Percentiles rank a stretch among this genome's conserved stretches.
phyloP scores from a whole-genome alignment of 2,888 invertebrate species.

The Junonia oenone region DNA sequence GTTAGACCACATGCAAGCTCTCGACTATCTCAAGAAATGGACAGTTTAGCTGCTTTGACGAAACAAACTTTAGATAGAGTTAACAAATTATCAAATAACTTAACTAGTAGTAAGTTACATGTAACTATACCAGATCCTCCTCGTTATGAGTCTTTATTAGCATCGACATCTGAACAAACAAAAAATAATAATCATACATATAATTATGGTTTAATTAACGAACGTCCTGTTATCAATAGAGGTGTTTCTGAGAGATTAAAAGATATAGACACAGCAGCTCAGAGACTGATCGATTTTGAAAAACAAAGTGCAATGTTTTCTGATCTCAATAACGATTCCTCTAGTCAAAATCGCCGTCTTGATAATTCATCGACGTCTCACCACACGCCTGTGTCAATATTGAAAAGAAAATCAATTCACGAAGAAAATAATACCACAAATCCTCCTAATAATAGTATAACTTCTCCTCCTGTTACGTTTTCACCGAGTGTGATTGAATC shows the following conservation, averaged over 20 bases:
- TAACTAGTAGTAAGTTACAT: conserved; percentile 71
- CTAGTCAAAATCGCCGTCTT: conserved; percentile 74
- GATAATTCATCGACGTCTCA: conserved; percentile 59
- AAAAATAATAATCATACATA: conserved; percentile 54
- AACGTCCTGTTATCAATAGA: conserved; percentile 51
- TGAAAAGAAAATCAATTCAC: conserved; percentile 83
- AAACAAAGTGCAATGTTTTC: conserved; percentile 77
- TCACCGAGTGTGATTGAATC: conserved; percentile 87
- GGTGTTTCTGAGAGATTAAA: conserved; percentile 69
- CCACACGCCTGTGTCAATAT: conserved; percentile 81
- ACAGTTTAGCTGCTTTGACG: conserved; percentile 82
- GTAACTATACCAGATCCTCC: conserved; percentile 55
- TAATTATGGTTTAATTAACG: conserved; percentile 57
- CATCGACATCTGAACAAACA: conserved; percentile 55
- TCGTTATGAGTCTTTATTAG: conserved; percentile 58
- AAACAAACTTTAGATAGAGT: conserved; percentile 84
- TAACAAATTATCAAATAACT: conserved; percentile 81
- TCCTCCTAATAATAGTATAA: conserved; percentile 72
- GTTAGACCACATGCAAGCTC: conserved; percentile 63
- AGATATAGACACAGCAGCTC: conserved; percentile 75
- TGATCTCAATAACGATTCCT: conserved; percentile 74
- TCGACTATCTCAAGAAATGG: conserved; percentile 80
- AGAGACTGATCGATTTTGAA: conserved; percentile 77
- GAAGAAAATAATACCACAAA: conserved; percentile 73
- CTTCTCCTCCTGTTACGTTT: conserved; percentile 87